These are phyloP conservation scores for Papilio polyxenes DNA, from an alignment of 1,140 invertebrate species.

Conservation along the genomic window DNA sequence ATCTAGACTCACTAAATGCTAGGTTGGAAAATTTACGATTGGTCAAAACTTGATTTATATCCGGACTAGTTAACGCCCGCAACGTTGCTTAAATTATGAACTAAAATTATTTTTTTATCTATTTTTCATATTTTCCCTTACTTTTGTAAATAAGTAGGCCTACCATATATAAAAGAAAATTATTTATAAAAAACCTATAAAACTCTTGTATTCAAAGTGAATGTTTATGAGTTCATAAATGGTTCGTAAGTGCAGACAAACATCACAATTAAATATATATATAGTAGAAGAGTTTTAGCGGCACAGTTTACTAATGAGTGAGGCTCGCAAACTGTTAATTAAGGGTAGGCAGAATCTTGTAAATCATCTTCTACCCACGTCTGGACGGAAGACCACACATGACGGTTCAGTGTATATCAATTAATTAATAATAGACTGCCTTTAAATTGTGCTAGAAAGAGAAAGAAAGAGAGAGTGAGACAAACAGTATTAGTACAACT, in stretches of 20 bases:
- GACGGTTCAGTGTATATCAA: no score
- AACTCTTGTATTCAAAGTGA: no score
- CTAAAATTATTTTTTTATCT: neutral
- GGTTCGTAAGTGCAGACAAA: neutral
- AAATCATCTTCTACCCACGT: conserved; percentile 25
- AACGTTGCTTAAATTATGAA: no score
- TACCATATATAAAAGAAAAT: neutral
- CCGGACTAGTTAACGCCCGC: neutral
- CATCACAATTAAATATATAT: neutral
- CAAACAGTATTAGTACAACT: no score
- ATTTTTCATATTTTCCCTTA: neutral
- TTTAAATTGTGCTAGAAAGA: no score
- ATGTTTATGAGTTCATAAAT: no score
- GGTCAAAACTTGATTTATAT: conserved; percentile 19
- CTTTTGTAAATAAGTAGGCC: neutral
- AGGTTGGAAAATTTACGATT: conserved; percentile 27
- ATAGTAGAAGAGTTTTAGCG: neutral
- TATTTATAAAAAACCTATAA: neutral
- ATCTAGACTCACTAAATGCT: conserved; percentile 25
- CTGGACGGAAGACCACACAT: conserved; percentile 5
- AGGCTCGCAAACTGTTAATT: conserved; percentile 24
- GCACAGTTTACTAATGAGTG: conserved; percentile 1
- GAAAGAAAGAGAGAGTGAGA: no score
- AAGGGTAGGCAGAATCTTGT: conserved; percentile 26
- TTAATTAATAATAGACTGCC: no score